These are phyloP conservation scores for Microcebus jonahi DNA, from an alignment of 2,113 vertebrate species.

Conservation along the genomic window DNA sequence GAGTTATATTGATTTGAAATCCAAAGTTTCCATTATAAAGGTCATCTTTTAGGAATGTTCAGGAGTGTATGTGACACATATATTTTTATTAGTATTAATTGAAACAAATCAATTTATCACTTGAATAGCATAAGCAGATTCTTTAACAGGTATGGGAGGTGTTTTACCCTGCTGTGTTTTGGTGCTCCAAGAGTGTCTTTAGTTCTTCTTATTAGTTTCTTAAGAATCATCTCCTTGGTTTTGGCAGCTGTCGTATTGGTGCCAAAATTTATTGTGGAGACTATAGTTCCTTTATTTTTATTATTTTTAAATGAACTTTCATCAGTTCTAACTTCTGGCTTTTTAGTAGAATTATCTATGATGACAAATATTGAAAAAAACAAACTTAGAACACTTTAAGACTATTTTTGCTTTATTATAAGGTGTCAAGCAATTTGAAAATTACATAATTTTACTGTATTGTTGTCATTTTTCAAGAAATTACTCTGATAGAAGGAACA, in stretches of 20 bases:
- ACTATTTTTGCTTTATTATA: neutral
- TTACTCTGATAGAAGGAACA: neutral
- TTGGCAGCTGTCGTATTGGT: slow-evolving; percentile 69
- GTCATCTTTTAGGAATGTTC: neutral
- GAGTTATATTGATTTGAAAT: neutral
- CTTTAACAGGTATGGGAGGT: neutral
- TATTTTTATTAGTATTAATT: neutral
- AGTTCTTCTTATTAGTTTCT: slow-evolving; percentile 77
- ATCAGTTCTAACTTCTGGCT: neutral
- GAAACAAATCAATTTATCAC: neutral
- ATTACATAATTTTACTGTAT: neutral
- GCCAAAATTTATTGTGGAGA: slow-evolving; percentile 75
- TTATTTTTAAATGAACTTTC: neutral
- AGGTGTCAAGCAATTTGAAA: neutral
- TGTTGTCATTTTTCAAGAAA: neutral
- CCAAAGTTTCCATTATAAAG: neutral
- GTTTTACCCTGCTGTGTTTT: slow-evolving; percentile 72
- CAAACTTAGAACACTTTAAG: neutral
- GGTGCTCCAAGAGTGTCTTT: slow-evolving; percentile 78
- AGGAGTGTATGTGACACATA: neutral
- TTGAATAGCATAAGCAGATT: neutral
- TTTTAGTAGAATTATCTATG: slow-evolving; percentile 20
- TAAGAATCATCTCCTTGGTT: slow-evolving; percentile 79
- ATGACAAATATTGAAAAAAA: slow-evolving; percentile 27
- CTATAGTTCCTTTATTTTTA: slow-evolving; percentile 45